Evolutionary conservation across 2,113 vertebrate genomes (phyloP), one percentile per base, ranked within the genome.

Genomic region (Gorilla gorilla): DNA sequence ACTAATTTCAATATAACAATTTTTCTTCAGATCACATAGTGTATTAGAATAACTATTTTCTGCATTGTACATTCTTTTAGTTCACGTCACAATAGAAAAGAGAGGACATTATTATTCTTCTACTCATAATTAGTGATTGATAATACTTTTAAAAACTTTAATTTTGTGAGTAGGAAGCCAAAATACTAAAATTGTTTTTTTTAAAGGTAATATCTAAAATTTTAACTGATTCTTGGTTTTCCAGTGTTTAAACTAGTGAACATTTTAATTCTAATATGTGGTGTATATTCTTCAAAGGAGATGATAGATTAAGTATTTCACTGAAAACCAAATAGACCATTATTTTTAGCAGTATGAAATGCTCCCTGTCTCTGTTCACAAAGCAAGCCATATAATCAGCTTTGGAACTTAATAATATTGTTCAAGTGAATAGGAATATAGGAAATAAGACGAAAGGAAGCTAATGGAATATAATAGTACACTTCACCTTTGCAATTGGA

Each of bases 341-440:
- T 98, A 98, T 98, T 98, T 99, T 99, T 98, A 98, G 97, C 85
- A 96, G 72, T 87, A 95, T 97, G 73, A 98, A 98, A 85, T 81
- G 22, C 12, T 98, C 78, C 32, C 80, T 97, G 79, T 18, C 66
- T 86, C 90, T 97, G 94, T 95, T 98, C 98, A 98, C 90, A 98
- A 98, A 85, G 89, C 93, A 97, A 73, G 94, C 94, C 94, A 86
- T 98, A 93, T 97, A 98, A 98, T 98, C 98, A 99, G 64, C 96
- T 97, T 97, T 94, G 97, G 94, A 98, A 97, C 81, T 96, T 97
- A 98, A 98, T 97, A 97, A 96, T 83, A 97, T 98, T 98, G 94
- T 98, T 98, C 66, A 79, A 91, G 59, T 92, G 93, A 97, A 92
- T 35, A 90, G 81, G 12, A 78, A 73, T 97, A 76, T 80, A 98